A percentile compares a stretch with the other conserved stretches of the same genome.
phyloP scores from a whole-genome alignment of 2,797 vertebrate species.

The Orestias chungarensis region DNA sequence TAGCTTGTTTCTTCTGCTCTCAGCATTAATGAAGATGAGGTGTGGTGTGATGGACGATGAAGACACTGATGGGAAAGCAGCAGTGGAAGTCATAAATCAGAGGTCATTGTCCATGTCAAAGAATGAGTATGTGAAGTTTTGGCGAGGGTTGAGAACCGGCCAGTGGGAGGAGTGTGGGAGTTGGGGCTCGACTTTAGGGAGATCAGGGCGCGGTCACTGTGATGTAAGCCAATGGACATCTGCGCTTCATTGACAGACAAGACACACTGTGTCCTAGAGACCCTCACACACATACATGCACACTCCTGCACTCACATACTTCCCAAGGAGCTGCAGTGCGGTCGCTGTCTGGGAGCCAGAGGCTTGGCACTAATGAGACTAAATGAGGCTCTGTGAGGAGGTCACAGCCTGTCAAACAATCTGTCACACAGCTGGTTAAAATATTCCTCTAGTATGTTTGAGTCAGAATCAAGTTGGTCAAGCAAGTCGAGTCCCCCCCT shows the following conservation, averaged over 20 bases:
- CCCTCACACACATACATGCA: conserved; percentile 28
- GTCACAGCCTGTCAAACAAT: conserved; percentile 67
- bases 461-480: neutral
- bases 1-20: conserved; percentile 21
- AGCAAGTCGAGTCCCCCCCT: conserved; percentile 1
- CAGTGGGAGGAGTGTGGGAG: conserved; percentile 11
- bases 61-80: conserved; percentile 65
- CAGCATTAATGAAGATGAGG: conserved; percentile 60
- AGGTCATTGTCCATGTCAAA: conserved; percentile 60
- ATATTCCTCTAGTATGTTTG: conserved; percentile 40
- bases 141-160: conserved; percentile 33
- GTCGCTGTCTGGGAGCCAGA: conserved; percentile 64
- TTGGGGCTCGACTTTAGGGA: conserved; percentile 43
- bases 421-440: conserved; percentile 61
- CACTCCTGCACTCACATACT: conserved; percentile 20
- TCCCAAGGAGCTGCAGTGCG: conserved; percentile 48
- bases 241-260: conserved; percentile 74
- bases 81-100: conserved; percentile 61
- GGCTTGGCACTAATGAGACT: conserved; percentile 75
- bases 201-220: conserved; percentile 73
- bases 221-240: conserved; percentile 78
- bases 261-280: conserved; percentile 55
- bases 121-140: conserved; percentile 50
- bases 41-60: conserved; percentile 65
- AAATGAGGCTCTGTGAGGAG: conserved; percentile 71